Conservation (phyloP, 1,140 invertebrate species). For the Megalonaias nervosa region DNA sequence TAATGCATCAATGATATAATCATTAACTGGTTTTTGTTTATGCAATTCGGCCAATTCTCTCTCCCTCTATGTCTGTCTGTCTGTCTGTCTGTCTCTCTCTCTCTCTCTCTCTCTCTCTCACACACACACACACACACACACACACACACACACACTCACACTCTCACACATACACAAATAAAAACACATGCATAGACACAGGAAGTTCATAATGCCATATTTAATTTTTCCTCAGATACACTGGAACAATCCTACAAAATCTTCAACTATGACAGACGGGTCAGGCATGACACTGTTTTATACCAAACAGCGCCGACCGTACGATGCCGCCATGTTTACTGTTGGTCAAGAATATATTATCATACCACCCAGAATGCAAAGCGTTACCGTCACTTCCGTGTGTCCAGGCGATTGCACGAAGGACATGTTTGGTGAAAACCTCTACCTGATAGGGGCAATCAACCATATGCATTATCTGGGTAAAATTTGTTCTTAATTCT, state of each 20-base stretch:
- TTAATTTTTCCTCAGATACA: neutral
- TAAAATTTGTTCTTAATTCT: slow-evolving; percentile 5
- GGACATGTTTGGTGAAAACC: slow-evolving; percentile 11
- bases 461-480: slow-evolving; percentile 47
- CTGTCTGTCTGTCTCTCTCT: too few species aligned
- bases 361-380: slow-evolving; percentile 3
- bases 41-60: too few species aligned
- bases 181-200: neutral
- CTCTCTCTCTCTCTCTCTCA: too few species aligned
- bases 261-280: neutral
- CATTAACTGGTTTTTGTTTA: too few species aligned
- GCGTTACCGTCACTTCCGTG: neutral
- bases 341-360: neutral
- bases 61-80: too few species aligned
- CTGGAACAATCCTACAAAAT: slow-evolving; percentile 4
- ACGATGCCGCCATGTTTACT: slow-evolving; percentile 3
- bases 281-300: slow-evolving; percentile 6
- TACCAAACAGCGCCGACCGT: neutral
- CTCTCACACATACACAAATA: too few species aligned
- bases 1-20: too few species aligned
- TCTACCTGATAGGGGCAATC: slow-evolving; percentile 28
- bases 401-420: slow-evolving; percentile 24
- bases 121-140: too few species aligned
- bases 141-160: too few species aligned
- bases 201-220: neutral